Evolutionary conservation across 2,113 vertebrate species (phyloP), one percentile per base, ranked within the genome.

Genomic region (Grus americana): DNA sequence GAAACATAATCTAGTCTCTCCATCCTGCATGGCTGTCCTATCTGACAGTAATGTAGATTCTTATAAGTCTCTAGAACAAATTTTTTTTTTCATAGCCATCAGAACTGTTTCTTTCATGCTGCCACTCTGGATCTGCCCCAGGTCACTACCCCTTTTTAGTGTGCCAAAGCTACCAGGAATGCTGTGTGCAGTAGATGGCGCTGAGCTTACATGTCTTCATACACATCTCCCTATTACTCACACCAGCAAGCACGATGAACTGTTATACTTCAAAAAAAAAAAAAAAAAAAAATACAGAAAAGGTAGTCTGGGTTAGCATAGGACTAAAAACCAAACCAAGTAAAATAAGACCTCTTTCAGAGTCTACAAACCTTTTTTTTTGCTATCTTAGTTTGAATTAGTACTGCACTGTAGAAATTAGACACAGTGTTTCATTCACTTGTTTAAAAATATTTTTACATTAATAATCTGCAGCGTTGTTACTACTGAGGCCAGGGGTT

Each of bases 141-240:
- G 78, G 57, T 3, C 29, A 12, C 11, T 26, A 6, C 13, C 13
- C 13, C 13, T 34, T 71, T 42, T n/a, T 27, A 26, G 24, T 18
- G 40, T 55, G 26, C 36, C 75, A 26, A 23, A 67, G 36, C 29
- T 74, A 16, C 22, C 47, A 36, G 14, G 19, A 70, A 23, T 44
- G 75, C 27, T 50, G 38, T 11, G 76, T 32, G 91, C 97, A 79
- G 93, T 85, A 97, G 96, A 22, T 95, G 97, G 96, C 88, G 90
- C 96, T 96, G 92, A 66, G 93, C 16, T 42, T 55, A 80, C 73
- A 79, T 5, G 0, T 32, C 38, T 92, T 65, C 2, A 0, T 42
- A 9, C 3, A 1, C 13, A 29, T 15, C 16, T 17, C 38, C 44
- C 29, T 44, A 0, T 27, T 36, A 47, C 19, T 52, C 27, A 4